phyloP scores from a whole-genome alignment of 2,113 vertebrate genomes.

The Dicerorhinus sumatrensis region DNA sequence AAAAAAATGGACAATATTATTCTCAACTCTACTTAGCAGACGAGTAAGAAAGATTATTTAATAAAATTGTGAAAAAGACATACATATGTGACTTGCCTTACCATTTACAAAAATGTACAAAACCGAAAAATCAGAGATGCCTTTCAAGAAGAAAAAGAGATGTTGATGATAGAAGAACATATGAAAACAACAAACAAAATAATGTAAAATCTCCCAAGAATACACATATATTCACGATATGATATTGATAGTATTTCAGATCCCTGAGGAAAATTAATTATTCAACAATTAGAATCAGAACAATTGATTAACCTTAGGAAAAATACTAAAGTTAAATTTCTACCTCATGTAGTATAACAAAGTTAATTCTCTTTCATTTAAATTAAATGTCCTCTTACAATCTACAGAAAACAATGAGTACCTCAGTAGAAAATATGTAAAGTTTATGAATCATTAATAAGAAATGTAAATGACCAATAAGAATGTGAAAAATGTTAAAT shows the following conservation, averaged over 20 bases:
- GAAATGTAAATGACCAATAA: constrained; percentile 7
- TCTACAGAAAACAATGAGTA: constrained; percentile 11
- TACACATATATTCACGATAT: background rate
- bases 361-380: constrained; percentile 49
- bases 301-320: background rate
- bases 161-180: background rate
- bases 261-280: constrained; percentile 32
- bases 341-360: background rate
- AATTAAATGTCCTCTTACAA: background rate
- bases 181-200: background rate
- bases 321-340: constrained; percentile 28
- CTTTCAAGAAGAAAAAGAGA: background rate
- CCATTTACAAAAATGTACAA: background rate
- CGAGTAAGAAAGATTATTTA: background rate
- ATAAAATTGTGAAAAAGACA: background rate
- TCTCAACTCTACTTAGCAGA: constrained; percentile 9
- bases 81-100: background rate
- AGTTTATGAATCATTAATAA: constrained; percentile 38
- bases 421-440: background rate
- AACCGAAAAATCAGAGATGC: background rate
- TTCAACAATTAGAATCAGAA: constrained; percentile 39
- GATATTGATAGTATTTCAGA: constrained; percentile 9
- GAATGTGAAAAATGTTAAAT: background rate
- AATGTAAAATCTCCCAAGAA: background rate
- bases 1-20: background rate